Evolutionary conservation across 2,888 invertebrate species (phyloP), one percentile per base, ranked within the genome.

Genomic region (Silvanus unidentatus): DNA sequence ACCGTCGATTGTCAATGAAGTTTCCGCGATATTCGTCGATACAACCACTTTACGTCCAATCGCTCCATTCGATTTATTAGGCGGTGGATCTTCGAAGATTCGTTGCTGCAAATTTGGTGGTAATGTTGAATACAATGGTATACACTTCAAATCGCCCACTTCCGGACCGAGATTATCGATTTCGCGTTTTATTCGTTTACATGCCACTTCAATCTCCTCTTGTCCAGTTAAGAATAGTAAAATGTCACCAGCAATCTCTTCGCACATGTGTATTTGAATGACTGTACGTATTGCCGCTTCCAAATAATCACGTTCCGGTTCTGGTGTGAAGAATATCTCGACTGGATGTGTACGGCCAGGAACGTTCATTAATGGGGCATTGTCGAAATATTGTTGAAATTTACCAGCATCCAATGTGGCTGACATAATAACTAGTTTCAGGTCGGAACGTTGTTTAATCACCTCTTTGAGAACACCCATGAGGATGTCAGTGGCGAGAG

Each of bases 381-480:
- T 91, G 61, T 96, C 98, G 68, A 99, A 99, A 70, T 99, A 99
- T 68, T 91, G 88, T 75, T 98, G 97, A 72, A 99, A 99, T 72
- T 99, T 99, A 3, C 98, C 99, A 38, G 99, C 98, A 72, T 99
- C 99, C 22, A 99, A 75, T 0, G 99, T 99, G 1, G 99, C 99
- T 49, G 96, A 96, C 99, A 99, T 99, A 62, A 99, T 91, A 49
- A 99, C 94, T 44, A 99, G 77, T 71, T 99, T 99, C 44, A 99
- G 76, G 70, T 99, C 98, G 0, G 79, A 73, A 15, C 99, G 78
- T 61, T 97, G 95, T 54, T 88, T 90, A 6, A 90, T 90, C 0
- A 99, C 96, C 75, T 99, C 98, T 70, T 99, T 97, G 0, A 95
- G 72, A 0, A 99, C 92, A 30, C 99, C 99, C 99, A 99, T 99